Evolutionary conservation across 2,113 vertebrate species (phyloP).

Genomic region (Charadrius vociferus): DNA sequence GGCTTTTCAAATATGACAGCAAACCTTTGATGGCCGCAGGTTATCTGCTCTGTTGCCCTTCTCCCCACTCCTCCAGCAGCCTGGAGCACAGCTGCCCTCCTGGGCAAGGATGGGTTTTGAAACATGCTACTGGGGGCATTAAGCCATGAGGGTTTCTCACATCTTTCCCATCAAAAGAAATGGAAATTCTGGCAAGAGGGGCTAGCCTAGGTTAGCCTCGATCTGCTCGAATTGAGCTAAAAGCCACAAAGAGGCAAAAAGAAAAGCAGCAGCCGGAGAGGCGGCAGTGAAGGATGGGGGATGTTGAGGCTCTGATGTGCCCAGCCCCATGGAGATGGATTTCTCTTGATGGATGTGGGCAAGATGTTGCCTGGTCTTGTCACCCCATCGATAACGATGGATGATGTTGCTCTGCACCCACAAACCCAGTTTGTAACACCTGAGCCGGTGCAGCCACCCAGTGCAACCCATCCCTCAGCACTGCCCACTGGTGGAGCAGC

Average conservation of each 20-base stretch:
- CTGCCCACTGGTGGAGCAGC: too few relatives aligned
- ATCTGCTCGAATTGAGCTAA: not conserved
- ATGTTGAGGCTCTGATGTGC: not conserved
- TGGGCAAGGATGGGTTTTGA: not conserved
- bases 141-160: not conserved
- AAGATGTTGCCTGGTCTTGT: not conserved
- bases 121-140: not conserved
- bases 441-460: not conserved
- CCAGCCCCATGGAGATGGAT: not conserved
- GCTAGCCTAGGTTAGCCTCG: not conserved
- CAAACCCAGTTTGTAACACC: not conserved
- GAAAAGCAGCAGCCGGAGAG: not conserved
- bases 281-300: not conserved
- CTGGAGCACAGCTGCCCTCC: not conserved
- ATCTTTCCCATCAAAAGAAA: not conserved
- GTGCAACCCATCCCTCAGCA: not conserved
- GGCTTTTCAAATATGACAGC: not conserved
- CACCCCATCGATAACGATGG: not conserved
- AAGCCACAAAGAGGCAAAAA: not conserved
- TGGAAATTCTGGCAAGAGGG: not conserved
- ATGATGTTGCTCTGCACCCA: not conserved
- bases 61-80: not conserved
- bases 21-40: not conserved
- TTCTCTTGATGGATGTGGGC: not conserved
- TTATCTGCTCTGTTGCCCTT: not conserved